Evolutionary conservation across 2,888 invertebrate species (phyloP), one percentile per base, ranked within the genome.

Genomic region (Helobdella robusta): DNA sequence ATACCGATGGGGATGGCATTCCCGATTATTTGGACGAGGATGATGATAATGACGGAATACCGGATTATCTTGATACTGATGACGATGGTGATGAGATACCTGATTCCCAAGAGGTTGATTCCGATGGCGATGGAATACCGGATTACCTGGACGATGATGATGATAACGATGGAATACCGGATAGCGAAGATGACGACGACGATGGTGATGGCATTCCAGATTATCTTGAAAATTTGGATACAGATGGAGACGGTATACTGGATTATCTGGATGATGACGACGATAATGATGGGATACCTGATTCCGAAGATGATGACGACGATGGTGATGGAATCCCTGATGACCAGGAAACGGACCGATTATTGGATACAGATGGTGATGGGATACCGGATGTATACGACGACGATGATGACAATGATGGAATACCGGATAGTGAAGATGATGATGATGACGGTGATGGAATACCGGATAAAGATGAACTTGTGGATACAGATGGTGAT

Each of bases 61-160:
- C 74, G 28, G 68, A 69, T 59, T 23, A 64, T n/a, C 32, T 54
- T 8, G 66, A 67, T 36, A 68, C 68, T 54, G 66, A 62, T 35
- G 68, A 69, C 58, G 67, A 67, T 65, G 68, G 68, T 46, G 71
- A 71, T 63, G 72, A 71, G 6, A 72, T 74, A 8, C 73, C 73
- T n/a, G 69, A 70, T 60, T 70, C 73, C 59, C 69, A 71, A 28
- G 70, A 73, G 66, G 75, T 74, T 18, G 70, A 68, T 30, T 71
- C 25, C 67, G 68, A 69, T 68, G 72, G 72, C 28, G 77, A 78
- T 71, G 76, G 76, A 2, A 70, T 72, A n/a, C 72, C 72, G n/a
- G 70, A 73, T 56, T 48, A 66, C 69, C 60, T 67, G 56, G 61
- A 62, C 59, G 58, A 68, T 40, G 67, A 69, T 28, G 68, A 69